Percentiles rank a stretch among this genome's conserved stretches.
Evolutionary conservation across 2,113 vertebrate species (phyloP).

Genomic region (Platysteira castanea): DNA sequence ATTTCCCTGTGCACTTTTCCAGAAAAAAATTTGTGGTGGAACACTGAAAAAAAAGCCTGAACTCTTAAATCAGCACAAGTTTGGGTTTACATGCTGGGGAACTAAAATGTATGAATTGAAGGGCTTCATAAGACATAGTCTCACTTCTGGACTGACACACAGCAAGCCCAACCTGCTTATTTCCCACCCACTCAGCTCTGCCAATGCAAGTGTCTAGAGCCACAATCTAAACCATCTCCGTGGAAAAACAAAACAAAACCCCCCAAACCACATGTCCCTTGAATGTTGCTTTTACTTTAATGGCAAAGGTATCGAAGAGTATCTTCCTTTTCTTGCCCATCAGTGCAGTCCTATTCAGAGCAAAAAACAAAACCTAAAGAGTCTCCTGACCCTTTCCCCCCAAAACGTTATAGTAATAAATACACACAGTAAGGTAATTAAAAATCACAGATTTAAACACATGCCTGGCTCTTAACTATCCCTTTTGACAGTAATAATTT

Average conservation of each 20-base stretch:
- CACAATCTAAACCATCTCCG: background rate
- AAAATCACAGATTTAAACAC: background rate
- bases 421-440: background rate
- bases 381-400: background rate
- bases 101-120: background rate
- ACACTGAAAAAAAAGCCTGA: background rate
- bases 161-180: background rate
- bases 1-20: background rate
- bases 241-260: background rate
- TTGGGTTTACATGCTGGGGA: accelerated
- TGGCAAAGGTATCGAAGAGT: accelerated
- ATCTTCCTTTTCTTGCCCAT: background rate
- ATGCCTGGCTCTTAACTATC: background rate
- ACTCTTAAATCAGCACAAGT: background rate
- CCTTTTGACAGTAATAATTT: background rate
- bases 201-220: background rate
- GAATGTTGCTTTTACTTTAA: background rate
- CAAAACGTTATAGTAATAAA: background rate
- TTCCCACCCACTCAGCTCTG: background rate
- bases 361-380: background rate
- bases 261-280: accelerated
- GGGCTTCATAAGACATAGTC: accelerated
- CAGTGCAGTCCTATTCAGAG: background rate
- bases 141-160: background rate
- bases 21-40: background rate